Evolutionary conservation across 64 coral and sea anemone species (phyloP).

Genomic region (Acropora tenuis): DNA sequence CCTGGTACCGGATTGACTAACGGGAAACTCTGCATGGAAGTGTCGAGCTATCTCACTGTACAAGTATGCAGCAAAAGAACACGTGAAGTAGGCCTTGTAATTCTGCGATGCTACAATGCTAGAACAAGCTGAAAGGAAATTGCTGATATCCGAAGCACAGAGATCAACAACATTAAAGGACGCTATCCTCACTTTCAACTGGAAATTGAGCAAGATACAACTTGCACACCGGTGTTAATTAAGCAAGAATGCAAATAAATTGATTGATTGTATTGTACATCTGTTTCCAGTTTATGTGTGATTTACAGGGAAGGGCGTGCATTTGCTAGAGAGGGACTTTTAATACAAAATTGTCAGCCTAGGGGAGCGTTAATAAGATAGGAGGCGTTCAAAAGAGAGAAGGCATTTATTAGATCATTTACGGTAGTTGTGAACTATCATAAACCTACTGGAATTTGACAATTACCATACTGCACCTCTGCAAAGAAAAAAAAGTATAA

Average conservation of each 20-base stretch:
- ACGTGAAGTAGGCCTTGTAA: no score
- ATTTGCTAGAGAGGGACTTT: neutral
- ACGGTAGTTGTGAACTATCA: no score
- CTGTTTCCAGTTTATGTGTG: neutral
- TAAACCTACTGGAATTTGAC: no score
- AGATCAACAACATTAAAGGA: neutral
- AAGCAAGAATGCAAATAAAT: slow-evolving; percentile 21
- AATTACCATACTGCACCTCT: no score
- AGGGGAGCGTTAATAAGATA: neutral
- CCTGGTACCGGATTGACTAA: no score
- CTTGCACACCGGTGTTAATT: slow-evolving; percentile 16
- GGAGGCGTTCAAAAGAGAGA: neutral
- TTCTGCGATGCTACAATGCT: no score
- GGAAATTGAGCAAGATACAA: neutral
- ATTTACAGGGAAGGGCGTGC: neutral
- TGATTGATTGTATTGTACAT: neutral
- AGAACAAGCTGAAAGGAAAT: neutral
- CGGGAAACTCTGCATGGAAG: no score
- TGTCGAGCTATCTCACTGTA: no score
- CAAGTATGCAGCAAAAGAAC: no score
- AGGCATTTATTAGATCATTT: neutral
- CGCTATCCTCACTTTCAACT: neutral
- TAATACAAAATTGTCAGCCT: no score
- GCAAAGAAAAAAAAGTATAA: no score
- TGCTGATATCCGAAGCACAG: neutral